A percentile compares a stretch with the other conserved stretches of the same genome.
Conservation (phyloP, 2,797 vertebrate species). For the Scyliorhinus canicula region DNA sequence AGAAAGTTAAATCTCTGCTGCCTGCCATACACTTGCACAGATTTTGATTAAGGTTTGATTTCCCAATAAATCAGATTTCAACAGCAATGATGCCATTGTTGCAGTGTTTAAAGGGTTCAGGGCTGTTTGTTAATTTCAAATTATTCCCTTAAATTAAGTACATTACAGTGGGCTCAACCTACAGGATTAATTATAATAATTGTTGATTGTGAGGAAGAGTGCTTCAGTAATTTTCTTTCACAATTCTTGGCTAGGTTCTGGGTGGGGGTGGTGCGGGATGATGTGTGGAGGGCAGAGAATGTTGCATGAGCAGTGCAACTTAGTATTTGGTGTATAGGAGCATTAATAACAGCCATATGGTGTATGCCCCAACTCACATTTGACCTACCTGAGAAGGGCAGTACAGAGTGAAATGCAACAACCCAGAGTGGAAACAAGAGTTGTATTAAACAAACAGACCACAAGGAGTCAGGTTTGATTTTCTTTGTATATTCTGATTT, state of each 20-base stretch:
- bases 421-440: too few relatives aligned
- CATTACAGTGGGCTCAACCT: background rate
- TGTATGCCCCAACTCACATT: too few relatives aligned
- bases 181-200: background rate
- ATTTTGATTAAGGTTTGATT: background rate
- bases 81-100: background rate
- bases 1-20: background rate
- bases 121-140: background rate
- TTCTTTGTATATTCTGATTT: too few relatives aligned
- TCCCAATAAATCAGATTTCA: background rate
- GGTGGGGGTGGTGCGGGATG: too few relatives aligned
- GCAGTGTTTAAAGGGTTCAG: background rate
- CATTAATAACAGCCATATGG: too few relatives aligned
- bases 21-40: background rate
- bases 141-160: background rate
- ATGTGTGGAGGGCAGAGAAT: background rate
- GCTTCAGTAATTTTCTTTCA: background rate
- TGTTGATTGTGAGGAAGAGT: background rate
- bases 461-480: too few relatives aligned
- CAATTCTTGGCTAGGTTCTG: background rate
- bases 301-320: background rate
- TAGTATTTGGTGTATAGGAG: too few relatives aligned
- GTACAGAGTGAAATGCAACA: too few relatives aligned
- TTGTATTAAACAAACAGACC: too few relatives aligned
- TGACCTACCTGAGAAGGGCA: too few relatives aligned